phyloP scores from a whole-genome alignment of 2,113 vertebrate genomes.

The Hippocampus mohnikei region DNA sequence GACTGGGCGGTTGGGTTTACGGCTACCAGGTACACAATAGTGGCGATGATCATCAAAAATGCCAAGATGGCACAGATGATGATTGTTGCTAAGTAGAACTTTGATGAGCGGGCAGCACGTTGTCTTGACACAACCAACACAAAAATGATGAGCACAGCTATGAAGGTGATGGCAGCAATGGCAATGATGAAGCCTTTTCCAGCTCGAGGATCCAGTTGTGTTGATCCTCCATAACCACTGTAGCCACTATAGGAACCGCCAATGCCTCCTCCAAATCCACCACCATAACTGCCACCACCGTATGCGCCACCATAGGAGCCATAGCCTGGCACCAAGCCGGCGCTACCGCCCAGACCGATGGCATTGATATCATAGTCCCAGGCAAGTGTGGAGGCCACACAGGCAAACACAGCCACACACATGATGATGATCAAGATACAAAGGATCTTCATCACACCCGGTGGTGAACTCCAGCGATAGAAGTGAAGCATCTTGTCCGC shows the following conservation, averaged over 20 bases:
- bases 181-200: conserved; percentile 87
- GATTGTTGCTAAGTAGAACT: conserved; percentile 79
- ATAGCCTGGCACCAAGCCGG: conserved; percentile 32
- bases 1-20: conserved; percentile 84
- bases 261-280: conserved; percentile 27
- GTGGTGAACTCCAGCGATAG: conserved; percentile 85
- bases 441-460: conserved; percentile 88
- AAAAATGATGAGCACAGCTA: conserved; percentile 78
- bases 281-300: conserved; percentile 13
- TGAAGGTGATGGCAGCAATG: conserved; percentile 80
- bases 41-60: conserved; percentile 80
- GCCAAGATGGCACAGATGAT: conserved; percentile 77
- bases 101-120: conserved; percentile 66
- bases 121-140: conserved; percentile 77
- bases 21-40: conserved; percentile 84
- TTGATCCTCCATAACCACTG: conserved; percentile 36
- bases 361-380: conserved; percentile 79
- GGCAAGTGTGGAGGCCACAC: conserved; percentile 84
- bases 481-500: conserved; percentile 78
- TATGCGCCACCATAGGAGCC: conserved; percentile 16
- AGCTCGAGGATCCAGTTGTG: conserved; percentile 75
- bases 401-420: conserved; percentile 85
- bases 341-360: conserved; percentile 67
- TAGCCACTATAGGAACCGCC: conserved; percentile 37
- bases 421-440: conserved; percentile 82